Conservation (phyloP, 1,140 invertebrate species). For the Aethina tumida region DNA sequence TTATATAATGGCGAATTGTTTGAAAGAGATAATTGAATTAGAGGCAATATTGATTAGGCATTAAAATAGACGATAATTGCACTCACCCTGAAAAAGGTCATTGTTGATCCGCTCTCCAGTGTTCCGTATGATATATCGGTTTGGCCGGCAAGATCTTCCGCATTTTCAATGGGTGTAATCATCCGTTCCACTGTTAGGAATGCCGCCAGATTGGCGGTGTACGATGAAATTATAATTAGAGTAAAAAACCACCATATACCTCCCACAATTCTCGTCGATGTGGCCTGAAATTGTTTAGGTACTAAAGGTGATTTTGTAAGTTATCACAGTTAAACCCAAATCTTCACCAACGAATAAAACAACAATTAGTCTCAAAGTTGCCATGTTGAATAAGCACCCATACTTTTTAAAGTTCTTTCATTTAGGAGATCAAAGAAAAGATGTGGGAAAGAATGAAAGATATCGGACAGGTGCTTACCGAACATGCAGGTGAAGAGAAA, state of each 20-base stretch:
- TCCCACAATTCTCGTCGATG: conserved; percentile 63
- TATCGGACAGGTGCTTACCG: conserved; percentile 15
- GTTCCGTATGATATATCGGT: conserved; percentile 77
- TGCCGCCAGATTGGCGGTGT: conserved; percentile 81
- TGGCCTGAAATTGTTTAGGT: conserved; percentile 49
- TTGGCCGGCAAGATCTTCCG: conserved; percentile 74
- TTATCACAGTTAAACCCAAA: neutral
- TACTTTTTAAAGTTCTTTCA: conserved; percentile 3
- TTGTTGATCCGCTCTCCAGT: conserved; percentile 65
- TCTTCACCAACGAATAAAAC: neutral
- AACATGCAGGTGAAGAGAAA: conserved; percentile 18
- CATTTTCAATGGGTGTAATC: conserved; percentile 78
- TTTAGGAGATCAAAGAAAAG: neutral
- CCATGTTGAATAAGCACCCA: conserved; percentile 20
- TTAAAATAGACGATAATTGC: conserved; percentile 6
- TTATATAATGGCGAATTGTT: neutral
- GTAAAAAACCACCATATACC: conserved; percentile 88
- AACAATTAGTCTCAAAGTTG: conserved; percentile 3
- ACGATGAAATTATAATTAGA: conserved; percentile 79
- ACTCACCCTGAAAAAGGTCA: conserved; percentile 76
- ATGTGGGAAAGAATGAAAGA: conserved; percentile 3
- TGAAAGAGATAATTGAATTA: neutral
- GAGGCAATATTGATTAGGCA: neutral
- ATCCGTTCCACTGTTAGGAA: conserved; percentile 79
- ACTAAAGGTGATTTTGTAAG: neutral